Evolutionary conservation across 2,113 vertebrate genomes (phyloP).

Genomic region (Hemichromis elongatus): DNA sequence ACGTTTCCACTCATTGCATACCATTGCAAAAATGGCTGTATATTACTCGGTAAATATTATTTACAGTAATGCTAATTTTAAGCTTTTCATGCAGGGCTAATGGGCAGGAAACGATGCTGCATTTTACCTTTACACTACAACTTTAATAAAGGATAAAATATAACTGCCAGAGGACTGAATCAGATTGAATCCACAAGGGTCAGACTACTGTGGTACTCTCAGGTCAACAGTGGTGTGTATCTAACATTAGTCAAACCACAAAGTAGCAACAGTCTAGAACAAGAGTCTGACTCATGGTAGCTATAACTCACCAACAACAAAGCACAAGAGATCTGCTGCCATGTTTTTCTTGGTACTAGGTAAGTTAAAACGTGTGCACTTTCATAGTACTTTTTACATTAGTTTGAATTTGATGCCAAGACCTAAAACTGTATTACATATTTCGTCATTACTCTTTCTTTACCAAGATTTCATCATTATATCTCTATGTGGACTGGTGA

Average conservation of each 20-base stretch:
- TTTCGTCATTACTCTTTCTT: accelerated
- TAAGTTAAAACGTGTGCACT: not conserved
- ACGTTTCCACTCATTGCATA: not conserved
- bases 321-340: not conserved
- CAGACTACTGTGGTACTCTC: not conserved
- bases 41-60: not conserved
- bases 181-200: not conserved
- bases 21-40: not conserved
- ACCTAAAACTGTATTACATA: not conserved
- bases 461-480: not conserved
- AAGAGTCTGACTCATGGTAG: not conserved
- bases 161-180: not conserved
- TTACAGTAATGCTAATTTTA: not conserved
- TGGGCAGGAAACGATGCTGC: not conserved
- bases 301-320: not conserved
- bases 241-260: not conserved
- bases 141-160: not conserved
- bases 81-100: not conserved
- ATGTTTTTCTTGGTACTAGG: not conserved
- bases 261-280: not conserved
- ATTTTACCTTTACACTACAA: not conserved
- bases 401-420: not conserved
- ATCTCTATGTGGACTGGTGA: not conserved
- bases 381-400: not conserved
- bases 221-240: not conserved